phyloP scores from a whole-genome alignment of 1,140 invertebrate genomes.

The Brachionus sp. region DNA sequence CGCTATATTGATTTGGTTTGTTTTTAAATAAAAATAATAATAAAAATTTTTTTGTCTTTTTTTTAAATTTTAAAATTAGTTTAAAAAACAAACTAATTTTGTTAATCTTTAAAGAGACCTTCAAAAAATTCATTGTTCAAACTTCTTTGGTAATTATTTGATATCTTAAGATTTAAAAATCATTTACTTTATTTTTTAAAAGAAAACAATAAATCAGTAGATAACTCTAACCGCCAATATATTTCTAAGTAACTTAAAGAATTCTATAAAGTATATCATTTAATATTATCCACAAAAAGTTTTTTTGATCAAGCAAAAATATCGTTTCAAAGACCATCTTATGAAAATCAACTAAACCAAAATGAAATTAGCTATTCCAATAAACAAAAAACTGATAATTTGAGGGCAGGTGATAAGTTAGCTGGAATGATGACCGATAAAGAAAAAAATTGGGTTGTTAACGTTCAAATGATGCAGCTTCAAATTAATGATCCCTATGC shows the following conservation, averaged over 20 bases:
- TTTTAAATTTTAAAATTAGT: constrained; percentile 15
- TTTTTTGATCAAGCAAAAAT: neutral
- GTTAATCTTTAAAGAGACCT: neutral
- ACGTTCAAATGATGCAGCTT: constrained; percentile 82
- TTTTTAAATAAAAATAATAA: constrained; percentile 30
- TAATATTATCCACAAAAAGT: neutral
- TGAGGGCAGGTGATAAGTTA: constrained; percentile 69
- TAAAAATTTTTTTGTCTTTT: constrained; percentile 38
- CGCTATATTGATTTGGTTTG: constrained; percentile 6
- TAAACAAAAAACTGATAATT: constrained; percentile 22
- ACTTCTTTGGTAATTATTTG: neutral
- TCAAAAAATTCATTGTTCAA: neutral
- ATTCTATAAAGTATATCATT: neutral
- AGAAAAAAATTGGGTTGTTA: constrained; percentile 87
- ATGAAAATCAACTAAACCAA: neutral
- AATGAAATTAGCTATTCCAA: neutral
- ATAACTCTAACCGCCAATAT: neutral
- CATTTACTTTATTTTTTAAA: neutral
- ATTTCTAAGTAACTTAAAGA: neutral
- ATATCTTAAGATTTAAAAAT: neutral
- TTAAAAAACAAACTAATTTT: neutral
- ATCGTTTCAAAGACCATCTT: neutral
- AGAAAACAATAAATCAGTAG: neutral
- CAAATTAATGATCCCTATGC: constrained; percentile 61
- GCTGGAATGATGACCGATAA: constrained; percentile 80